phyloP scores from a whole-genome alignment of 2,113 vertebrate genomes.

The Apteryx mantelli region DNA sequence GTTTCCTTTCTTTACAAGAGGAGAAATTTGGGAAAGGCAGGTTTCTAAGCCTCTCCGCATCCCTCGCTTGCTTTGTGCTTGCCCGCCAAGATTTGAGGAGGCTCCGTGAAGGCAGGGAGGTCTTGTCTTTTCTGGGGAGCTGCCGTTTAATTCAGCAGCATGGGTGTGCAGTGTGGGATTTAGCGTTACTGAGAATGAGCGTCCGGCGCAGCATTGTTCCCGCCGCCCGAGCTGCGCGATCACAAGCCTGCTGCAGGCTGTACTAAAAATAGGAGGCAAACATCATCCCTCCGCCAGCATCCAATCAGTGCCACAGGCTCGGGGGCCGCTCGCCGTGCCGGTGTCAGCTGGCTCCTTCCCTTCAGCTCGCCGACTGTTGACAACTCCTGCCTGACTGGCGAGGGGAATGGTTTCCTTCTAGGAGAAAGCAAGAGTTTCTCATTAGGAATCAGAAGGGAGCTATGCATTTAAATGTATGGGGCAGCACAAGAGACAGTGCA shows the following conservation, averaged over 20 bases:
- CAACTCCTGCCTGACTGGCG: background rate
- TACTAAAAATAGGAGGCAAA: constrained; percentile 64
- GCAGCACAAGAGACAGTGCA: accelerated
- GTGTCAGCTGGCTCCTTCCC: background rate
- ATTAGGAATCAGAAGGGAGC: background rate
- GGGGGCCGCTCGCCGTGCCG: background rate
- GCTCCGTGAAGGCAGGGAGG: background rate
- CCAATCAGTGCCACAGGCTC: background rate
- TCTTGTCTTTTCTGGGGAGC: background rate
- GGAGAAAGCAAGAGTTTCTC: background rate
- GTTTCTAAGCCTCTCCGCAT: background rate
- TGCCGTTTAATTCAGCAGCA: background rate
- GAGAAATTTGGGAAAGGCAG: background rate
- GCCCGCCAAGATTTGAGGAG: background rate
- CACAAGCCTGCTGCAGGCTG: constrained; percentile 47
- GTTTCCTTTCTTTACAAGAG: background rate
- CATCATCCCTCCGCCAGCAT: constrained; percentile 33
- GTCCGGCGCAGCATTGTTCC: background rate
- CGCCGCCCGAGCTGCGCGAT: background rate
- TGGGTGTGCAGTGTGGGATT: background rate
- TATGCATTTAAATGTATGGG: accelerated
- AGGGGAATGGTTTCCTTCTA: background rate
- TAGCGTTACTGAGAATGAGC: background rate
- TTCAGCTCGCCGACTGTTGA: background rate
- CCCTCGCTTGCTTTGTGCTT: background rate